Conservation (phyloP, 2,113 vertebrate species). For the Tetraodon nigroviridis region DNA sequence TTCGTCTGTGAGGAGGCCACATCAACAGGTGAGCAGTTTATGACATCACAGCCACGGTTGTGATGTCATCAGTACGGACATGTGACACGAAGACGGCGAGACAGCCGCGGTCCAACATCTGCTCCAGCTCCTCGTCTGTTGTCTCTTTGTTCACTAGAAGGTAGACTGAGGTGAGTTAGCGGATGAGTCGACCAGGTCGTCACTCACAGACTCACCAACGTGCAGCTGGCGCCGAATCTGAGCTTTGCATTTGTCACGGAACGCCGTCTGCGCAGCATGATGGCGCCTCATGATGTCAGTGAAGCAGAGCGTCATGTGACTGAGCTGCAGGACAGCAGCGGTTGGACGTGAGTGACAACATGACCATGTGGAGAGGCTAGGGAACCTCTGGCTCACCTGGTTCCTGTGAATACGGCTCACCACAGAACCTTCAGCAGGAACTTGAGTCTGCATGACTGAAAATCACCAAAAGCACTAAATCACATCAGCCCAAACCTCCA, state of each 20-base stretch:
- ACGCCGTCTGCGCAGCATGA: slow-evolving; percentile 81
- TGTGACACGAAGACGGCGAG: slow-evolving; percentile 84
- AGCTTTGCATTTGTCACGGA: slow-evolving; percentile 86
- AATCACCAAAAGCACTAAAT: neutral
- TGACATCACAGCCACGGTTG: too few relatives aligned
- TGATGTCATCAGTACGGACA: slow-evolving; percentile 61
- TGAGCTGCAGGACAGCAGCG: slow-evolving; percentile 70
- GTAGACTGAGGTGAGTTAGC: neutral
- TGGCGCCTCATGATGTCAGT: slow-evolving; percentile 84
- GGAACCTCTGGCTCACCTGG: slow-evolving; percentile 73
- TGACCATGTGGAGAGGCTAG: neutral
- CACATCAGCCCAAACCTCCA: slow-evolving; percentile 36
- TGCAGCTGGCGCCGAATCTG: slow-evolving; percentile 89
- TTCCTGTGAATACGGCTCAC: slow-evolving; percentile 83
- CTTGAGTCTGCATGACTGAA: slow-evolving; percentile 80
- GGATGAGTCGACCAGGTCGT: neutral
- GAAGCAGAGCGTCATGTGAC: slow-evolving; percentile 84
- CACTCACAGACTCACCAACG: slow-evolving; percentile 80
- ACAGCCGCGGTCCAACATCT: slow-evolving; percentile 83
- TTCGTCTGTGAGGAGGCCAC: slow-evolving; percentile 70
- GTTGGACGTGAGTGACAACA: neutral
- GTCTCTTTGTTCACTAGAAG: slow-evolving; percentile 80
- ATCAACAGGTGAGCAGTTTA: neutral
- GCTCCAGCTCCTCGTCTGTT: slow-evolving; percentile 86
- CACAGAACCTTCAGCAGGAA: slow-evolving; percentile 56